Percentiles rank a stretch among this genome's conserved stretches.
phyloP scores from a whole-genome alignment of 2,888 invertebrate species.

The Graphium colonna region DNA sequence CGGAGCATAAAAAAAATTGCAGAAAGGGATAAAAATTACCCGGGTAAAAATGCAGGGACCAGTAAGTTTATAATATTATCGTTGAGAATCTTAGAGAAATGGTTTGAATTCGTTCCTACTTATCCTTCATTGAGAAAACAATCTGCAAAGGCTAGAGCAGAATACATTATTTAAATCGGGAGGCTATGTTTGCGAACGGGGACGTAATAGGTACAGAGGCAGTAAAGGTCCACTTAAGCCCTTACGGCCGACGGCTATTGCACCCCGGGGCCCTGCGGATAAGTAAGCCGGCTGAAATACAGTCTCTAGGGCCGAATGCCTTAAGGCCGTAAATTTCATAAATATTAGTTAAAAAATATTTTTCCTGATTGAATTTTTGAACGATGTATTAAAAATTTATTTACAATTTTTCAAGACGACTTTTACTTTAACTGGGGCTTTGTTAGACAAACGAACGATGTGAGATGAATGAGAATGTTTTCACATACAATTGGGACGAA shows the following conservation, averaged over 20 bases:
- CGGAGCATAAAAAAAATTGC: too few relatives aligned
- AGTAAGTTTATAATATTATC: too few relatives aligned
- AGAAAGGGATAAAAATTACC: too few relatives aligned
- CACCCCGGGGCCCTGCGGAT: slow-evolving; percentile 15
- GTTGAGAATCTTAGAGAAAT: too few relatives aligned
- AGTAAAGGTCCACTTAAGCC: slow-evolving; percentile 21
- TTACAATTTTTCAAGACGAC: too few relatives aligned
- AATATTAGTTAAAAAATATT: background rate
- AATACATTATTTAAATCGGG: slow-evolving; percentile 21
- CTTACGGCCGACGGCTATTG: slow-evolving; percentile 18
- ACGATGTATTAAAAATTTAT: too few relatives aligned
- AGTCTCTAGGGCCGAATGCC: slow-evolving; percentile 11
- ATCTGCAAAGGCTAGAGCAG: background rate
- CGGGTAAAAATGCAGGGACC: too few relatives aligned
- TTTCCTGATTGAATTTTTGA: too few relatives aligned
- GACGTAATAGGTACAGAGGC: slow-evolving; percentile 17
- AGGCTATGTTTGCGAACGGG: slow-evolving; percentile 16
- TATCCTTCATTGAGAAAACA: background rate
- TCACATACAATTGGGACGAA: too few relatives aligned
- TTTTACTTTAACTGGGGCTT: too few relatives aligned
- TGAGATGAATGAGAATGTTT: too few relatives aligned
- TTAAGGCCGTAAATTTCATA: background rate
- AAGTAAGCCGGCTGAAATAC: slow-evolving; percentile 20
- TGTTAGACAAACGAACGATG: too few relatives aligned
- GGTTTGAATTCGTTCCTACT: background rate